Evolutionary conservation across 2,797 vertebrate species (phyloP), one percentile per base, ranked within the genome.

Genomic region (Hippoglossus hippoglossus): DNA sequence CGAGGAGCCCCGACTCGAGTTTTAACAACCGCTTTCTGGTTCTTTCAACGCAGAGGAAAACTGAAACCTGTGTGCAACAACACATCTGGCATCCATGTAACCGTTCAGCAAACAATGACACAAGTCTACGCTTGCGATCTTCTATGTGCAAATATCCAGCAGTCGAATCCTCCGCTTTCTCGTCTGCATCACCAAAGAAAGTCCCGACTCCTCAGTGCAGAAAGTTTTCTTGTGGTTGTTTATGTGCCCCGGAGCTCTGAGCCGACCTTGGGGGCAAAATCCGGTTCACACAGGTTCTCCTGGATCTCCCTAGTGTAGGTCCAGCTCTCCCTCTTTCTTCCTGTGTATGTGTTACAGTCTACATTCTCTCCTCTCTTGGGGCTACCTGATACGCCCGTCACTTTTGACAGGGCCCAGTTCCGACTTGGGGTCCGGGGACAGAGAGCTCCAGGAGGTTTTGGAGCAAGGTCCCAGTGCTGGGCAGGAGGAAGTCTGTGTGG

Each of bases 331-430:
- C 62, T 57, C 53, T 10, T 56, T 47, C 62, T 24, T 55, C 64
- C 71, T 72, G 22, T 52, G 61, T 31, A 53, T 28, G 34, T 28
- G n/a, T 57, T 63, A 16, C 24, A 15, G 50, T 65, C 34, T 5
- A 60, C n/a, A 59, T 73, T 31, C 39, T 66, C 26, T 63, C 59
- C 71, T 58, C 36, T 69, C 24, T 39, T 3, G 18, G 60, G 87
- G 97, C 96, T 99, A 99, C 97, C 98, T 98, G 92, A 99, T 96
- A 57, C 97, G 95, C 34, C 98, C 97, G 0, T 98, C 89, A 0
- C 90, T 93, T 96, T 97, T 98, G 87, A 98, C 84, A 0, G 94
- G 91, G 26, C 96, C 95, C 90, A 99, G 94, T 92, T 99, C 97
- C 1, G 97, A 97, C 89, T 99, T 99, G 65, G 98, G 97, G 84